Percentiles rank a stretch among this genome's conserved stretches.
phyloP scores from a whole-genome alignment of 2,113 vertebrate species.

The Sprattus sprattus region DNA sequence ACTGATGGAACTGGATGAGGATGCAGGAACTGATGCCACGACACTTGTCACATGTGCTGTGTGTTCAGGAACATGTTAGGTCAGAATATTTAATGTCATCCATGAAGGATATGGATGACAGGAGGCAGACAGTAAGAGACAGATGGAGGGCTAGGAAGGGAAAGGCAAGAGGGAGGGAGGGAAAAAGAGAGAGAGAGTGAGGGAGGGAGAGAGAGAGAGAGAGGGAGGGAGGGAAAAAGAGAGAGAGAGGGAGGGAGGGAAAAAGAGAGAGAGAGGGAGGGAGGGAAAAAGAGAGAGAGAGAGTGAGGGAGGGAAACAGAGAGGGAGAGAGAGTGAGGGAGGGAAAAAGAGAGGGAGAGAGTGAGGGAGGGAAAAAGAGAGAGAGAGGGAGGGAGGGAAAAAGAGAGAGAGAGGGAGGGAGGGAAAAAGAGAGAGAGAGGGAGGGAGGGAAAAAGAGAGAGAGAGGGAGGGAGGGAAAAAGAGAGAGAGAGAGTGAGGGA shows the following conservation, averaged over 20 bases:
- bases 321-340: neutral
- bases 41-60: neutral
- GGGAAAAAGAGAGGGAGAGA: neutral
- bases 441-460: neutral
- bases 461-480: neutral
- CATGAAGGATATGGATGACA: neutral
- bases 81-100: neutral
- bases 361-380: neutral
- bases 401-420: neutral
- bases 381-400: conserved; percentile 14
- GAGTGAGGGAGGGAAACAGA: neutral
- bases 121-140: neutral
- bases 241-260: conserved; percentile 47
- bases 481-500: neutral
- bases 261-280: conserved; percentile 32
- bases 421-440: conserved; percentile 34
- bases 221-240: neutral
- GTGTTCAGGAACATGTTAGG: neutral
- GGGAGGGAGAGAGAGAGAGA: too few relatives aligned
- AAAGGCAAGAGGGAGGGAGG: conserved; percentile 44
- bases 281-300: neutral
- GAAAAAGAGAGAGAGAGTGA: conserved; percentile 36
- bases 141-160: neutral
- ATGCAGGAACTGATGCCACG: neutral
- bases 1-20: too few relatives aligned